Evolutionary conservation across 2,797 vertebrate genomes (phyloP), one percentile per base, ranked within the genome.

Genomic region (Manis crassicaudata): DNA sequence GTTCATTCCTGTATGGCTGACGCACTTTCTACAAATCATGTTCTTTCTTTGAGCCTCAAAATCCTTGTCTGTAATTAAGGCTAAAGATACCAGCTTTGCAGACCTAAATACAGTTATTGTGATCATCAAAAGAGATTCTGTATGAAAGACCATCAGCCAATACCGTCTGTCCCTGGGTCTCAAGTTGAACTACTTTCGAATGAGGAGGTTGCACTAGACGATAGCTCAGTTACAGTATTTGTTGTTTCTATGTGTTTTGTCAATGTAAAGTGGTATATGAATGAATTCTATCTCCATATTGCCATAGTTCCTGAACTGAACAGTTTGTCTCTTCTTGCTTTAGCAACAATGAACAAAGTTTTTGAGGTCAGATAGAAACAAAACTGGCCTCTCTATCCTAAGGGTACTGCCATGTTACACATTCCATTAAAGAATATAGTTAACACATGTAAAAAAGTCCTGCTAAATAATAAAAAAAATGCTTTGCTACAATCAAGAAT

Each of bases 1-100:
- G 10, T 72, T 67, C 37, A 54, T 65, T 67, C 16, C 17, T 56
- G 56, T 75, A 60, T 62, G 46, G 6, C 14, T 9, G 35, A n/a
- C 79, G 50, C 2, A 23, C 7, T 90, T 92, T 95, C 3, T 75
- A 54, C 40, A 77, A 73, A 50, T 89, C 17, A 35, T 84, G 21
- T 10, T 86, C 35, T 63, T 88, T 89, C 54, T 62, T 92, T 85
- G 25, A 72, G 63, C 21, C 58, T 94, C 75, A 62, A 73, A 94
- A 87, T 87, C 2, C 27, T 67, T 88, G 56, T 70, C 18, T 77
- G 25, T 91, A 92, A 92, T 82, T 60, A 72, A 83, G 32, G 52
- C 8, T 73, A 35, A 88, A 60, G 27, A 70, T 32, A 70, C 2
- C 13, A 85, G 54, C 8, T 90, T 11, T 65, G n/a, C 54, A 62